These are phyloP conservation scores for Drosophila leonis DNA, from an alignment of 2,888 invertebrate genomes.

Conservation along the genomic window DNA sequence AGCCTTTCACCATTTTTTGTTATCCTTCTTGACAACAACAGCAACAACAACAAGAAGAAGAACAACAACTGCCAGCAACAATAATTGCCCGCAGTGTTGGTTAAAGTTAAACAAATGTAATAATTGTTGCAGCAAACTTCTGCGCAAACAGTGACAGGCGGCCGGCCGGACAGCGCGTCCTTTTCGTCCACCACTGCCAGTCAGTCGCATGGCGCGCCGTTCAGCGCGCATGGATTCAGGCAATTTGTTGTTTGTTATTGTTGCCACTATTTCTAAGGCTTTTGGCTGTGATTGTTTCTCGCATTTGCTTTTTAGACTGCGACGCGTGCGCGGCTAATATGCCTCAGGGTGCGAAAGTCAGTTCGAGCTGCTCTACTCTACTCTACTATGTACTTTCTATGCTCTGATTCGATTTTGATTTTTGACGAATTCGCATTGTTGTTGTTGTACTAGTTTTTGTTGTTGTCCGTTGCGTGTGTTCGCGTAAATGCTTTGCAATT, in stretches of 20 bases:
- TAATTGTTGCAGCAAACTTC: slow-evolving; percentile 79
- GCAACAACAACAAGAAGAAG: slow-evolving; percentile 33
- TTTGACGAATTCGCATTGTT: slow-evolving; percentile 73
- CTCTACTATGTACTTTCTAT: slow-evolving; percentile 26
- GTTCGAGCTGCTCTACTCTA: slow-evolving; percentile 9
- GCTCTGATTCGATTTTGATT: slow-evolving; percentile 77
- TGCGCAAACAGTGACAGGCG: slow-evolving; percentile 69
- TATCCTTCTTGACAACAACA: slow-evolving; percentile 50
- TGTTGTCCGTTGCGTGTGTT: slow-evolving; percentile 56
- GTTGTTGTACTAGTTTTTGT: slow-evolving; percentile 39
- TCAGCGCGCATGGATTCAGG: slow-evolving; percentile 67
- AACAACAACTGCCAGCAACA: slow-evolving; percentile 44
- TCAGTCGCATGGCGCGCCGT: no score
- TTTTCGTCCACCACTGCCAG: slow-evolving; percentile 32
- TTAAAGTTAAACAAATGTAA: slow-evolving; percentile 79
- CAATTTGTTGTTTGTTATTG: slow-evolving; percentile 77
- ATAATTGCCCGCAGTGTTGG: slow-evolving; percentile 62
- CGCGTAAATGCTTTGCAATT: slow-evolving; percentile 77
- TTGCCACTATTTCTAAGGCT: slow-evolving; percentile 69
- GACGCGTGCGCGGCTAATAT: slow-evolving; percentile 78
- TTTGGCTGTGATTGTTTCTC: slow-evolving; percentile 68
- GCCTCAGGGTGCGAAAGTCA: slow-evolving; percentile 85
- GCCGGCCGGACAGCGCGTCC: slow-evolving; percentile 26
- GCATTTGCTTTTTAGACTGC: slow-evolving; percentile 51
- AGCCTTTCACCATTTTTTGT: slow-evolving; percentile 64